Conservation (phyloP, 2,888 invertebrate genomes). For the Nemapogon koenigi region DNA sequence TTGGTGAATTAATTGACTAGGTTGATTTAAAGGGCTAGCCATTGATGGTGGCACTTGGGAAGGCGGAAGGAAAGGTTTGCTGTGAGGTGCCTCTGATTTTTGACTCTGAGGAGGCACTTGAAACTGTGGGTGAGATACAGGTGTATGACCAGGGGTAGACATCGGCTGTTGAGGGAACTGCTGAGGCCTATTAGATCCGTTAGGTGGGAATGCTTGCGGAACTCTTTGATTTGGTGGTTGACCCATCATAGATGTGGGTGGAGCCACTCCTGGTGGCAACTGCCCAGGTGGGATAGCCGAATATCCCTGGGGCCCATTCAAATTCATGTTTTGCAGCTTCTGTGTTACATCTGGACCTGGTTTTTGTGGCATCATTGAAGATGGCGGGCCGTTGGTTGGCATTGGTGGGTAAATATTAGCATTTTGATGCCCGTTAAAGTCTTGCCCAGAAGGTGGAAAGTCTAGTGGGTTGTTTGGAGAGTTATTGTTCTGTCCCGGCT, state of each 20-base stretch:
- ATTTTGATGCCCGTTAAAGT: conserved; percentile 47
- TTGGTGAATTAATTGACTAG: neutral
- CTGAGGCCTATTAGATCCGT: too few species aligned
- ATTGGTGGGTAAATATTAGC: conserved; percentile 41
- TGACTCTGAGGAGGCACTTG: neutral
- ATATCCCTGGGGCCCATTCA: conserved; percentile 42
- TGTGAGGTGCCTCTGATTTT: conserved; percentile 8
- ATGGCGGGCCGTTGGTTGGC: conserved; percentile 27
- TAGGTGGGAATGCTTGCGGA: conserved; percentile 20
- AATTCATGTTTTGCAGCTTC: conserved; percentile 52
- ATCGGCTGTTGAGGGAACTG: too few species aligned
- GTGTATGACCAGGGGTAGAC: too few species aligned
- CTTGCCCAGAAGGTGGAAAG: conserved; percentile 37
- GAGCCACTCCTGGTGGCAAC: conserved; percentile 31
- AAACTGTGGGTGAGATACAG: too few species aligned
- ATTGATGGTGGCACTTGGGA: conserved; percentile 5
- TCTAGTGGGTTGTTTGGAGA: conserved; percentile 41
- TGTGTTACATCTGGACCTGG: conserved; percentile 38
- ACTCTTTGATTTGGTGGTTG: conserved; percentile 15
- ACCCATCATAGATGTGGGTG: conserved; percentile 18
- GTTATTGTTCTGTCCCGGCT: conserved; percentile 55
- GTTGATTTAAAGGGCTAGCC: neutral
- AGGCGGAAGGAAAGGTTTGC: conserved; percentile 1
- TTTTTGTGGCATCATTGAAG: conserved; percentile 23
- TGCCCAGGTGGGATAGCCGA: conserved; percentile 39